Evolutionary conservation across 2,888 invertebrate genomes (phyloP), one percentile per base, ranked within the genome.

Genomic region (Amphiduros pacificus): DNA sequence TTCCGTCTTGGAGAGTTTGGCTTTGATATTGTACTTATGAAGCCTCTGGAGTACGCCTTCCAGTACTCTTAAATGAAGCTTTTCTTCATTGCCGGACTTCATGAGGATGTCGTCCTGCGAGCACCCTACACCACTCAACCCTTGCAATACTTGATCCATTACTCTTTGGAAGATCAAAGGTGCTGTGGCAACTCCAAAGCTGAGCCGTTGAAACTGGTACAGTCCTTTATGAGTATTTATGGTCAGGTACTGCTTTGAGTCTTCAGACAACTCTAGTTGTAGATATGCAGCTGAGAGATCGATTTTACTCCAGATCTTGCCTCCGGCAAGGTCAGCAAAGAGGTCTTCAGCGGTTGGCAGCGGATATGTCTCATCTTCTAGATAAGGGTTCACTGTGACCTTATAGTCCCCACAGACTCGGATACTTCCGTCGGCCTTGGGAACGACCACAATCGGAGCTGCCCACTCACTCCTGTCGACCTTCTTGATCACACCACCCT

Each of bases 361-460:
- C 2, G 60, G 60, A 31, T 60, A 55, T 9, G 20, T n/a, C 22
- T 54, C 60, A 22, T 20, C 24, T 28, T 44, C 55, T n/a, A 55
- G 9, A 20, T 6, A 20, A 22, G n/a, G 4, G n/a, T 60, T 54
- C 17, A 60, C 32, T 17, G 60, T 55, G 11, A 60, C 55, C 24
- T 55, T 55, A 22, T 48, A 55, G 29, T 60, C 54, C 17, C 60
- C 55, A 48, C 60, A 60, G 2, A 60, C 14, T 5, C 60, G 28
- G 6, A 60, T 22, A 3, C 22, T 29, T 6, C 49, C 9, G 24
- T 60, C 55, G 5, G n/a, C 17, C 26, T 60, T 60, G 1, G 22
- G 31, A 14, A 60, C 31, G 6, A 22, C 17, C 17, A 60, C 60
- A 11, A 55, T 41, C 24, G 60, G 60, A 17, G 55, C 32, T 24